Percentiles rank a stretch among this genome's conserved stretches.
Conservation (phyloP, 2,888 invertebrate genomes). For the Anagyrus pseudococci region DNA sequence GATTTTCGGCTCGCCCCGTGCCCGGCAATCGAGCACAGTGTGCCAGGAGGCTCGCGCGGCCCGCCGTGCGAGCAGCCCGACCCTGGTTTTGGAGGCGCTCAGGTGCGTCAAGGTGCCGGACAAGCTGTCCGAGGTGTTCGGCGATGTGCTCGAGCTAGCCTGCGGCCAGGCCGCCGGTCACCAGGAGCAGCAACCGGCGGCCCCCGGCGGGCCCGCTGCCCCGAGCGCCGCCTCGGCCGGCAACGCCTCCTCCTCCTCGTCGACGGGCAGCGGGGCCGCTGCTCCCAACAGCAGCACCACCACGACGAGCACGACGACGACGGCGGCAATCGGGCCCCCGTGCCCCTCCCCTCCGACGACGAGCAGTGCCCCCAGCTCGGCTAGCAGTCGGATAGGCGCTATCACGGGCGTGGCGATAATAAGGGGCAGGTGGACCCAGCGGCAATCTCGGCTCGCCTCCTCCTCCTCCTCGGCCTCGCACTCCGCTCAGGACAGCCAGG, state of each 20-base stretch:
- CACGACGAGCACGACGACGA: slow-evolving; percentile 32
- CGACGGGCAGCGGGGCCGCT: neutral
- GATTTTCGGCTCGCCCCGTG: too few relatives aligned
- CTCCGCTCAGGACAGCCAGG: slow-evolving; percentile 50
- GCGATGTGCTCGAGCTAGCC: slow-evolving; percentile 59
- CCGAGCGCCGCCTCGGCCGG: neutral
- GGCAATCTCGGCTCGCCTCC: slow-evolving; percentile 47
- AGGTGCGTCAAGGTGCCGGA: slow-evolving; percentile 58
- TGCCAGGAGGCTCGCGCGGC: too few relatives aligned
- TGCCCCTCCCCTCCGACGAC: neutral
- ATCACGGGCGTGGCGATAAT: slow-evolving; percentile 55
- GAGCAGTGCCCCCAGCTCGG: neutral
- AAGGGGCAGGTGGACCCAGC: slow-evolving; percentile 52
- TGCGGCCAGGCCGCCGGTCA: slow-evolving; percentile 43
- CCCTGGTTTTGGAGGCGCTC: slow-evolving; percentile 54
- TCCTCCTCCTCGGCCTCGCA: slow-evolving; percentile 36
- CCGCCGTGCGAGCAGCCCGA: too few relatives aligned
- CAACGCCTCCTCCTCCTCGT: neutral
- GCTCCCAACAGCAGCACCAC: neutral
- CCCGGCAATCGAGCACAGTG: too few relatives aligned
- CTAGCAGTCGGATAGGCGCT: slow-evolving; percentile 50
- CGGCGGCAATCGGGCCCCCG: too few relatives aligned
- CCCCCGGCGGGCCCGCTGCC: neutral
- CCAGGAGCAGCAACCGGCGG: neutral
- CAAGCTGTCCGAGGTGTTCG: slow-evolving; percentile 58